Conservation (phyloP, 2,888 invertebrate species). For the Protophormia terraenovae region DNA sequence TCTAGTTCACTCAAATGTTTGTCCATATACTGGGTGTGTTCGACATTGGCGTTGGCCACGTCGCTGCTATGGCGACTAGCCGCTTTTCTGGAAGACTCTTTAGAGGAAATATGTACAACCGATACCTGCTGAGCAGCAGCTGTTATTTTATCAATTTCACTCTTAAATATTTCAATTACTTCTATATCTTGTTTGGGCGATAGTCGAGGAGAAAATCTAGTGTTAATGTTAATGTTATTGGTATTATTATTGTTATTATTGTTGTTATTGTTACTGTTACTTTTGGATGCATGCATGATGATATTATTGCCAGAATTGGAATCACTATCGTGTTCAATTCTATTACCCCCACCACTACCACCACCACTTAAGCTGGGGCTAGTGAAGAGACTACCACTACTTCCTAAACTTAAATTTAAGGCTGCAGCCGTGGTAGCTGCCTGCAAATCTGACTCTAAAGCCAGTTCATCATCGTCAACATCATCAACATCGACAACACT, state of each 20-base stretch:
- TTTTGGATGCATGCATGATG: conserved; percentile 59
- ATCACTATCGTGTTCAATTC: conserved; percentile 48
- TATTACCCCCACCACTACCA: conserved; percentile 56
- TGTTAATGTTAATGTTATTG: no score
- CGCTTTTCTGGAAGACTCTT: conserved; percentile 72
- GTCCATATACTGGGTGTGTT: conserved; percentile 79
- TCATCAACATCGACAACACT: no score
- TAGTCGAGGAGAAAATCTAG: conserved; percentile 76
- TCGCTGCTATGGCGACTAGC: conserved; percentile 63
- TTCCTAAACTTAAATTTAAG: conserved; percentile 79
- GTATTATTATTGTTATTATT: conserved; percentile 53
- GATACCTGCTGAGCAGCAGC: conserved; percentile 77
- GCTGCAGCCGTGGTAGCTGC: conserved; percentile 76
- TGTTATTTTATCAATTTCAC: conserved; percentile 77
- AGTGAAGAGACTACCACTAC: conserved; percentile 75
- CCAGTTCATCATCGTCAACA: conserved; percentile 59
- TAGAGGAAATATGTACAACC: conserved; percentile 78
- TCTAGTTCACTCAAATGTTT: conserved; percentile 81
- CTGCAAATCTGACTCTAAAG: conserved; percentile 75
- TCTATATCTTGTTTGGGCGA: conserved; percentile 81
- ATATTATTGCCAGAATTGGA: conserved; percentile 48
- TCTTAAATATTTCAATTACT: conserved; percentile 80
- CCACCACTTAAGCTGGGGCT: conserved; percentile 63
- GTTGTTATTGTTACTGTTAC: conserved; percentile 33
- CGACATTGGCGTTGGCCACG: conserved; percentile 71